These are phyloP conservation scores for Aphelenchoides fujianensis DNA, from an alignment of 1,140 invertebrate species.

Conservation along the genomic window DNA sequence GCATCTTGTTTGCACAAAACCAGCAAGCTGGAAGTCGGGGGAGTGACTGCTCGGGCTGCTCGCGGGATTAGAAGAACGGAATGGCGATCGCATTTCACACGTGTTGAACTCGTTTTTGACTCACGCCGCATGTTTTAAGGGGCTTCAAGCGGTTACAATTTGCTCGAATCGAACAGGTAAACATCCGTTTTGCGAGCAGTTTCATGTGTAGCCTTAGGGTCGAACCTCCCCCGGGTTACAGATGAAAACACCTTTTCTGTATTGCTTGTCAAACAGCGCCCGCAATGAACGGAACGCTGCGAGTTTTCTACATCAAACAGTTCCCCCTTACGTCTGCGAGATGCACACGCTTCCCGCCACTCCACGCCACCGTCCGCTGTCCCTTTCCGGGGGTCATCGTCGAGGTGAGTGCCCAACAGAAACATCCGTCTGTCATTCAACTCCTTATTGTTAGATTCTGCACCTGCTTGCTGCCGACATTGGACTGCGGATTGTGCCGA, in stretches of 20 bases:
- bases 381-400: background rate
- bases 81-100: background rate
- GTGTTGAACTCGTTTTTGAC: background rate
- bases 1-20: no score
- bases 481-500: background rate
- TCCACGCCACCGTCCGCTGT: background rate
- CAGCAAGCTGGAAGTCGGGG: no score
- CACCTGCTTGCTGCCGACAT: background rate
- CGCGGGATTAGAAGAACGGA: background rate
- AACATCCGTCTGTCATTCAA: background rate
- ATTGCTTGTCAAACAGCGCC: background rate
- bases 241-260: background rate
- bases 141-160: background rate
- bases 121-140: background rate
- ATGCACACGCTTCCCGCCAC: background rate
- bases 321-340: background rate
- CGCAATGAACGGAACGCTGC: no score
- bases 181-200: background rate
- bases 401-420: background rate
- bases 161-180: background rate
- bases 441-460: background rate
- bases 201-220: no score
- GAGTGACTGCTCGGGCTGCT: no score
- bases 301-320: background rate
- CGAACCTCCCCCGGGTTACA: no score